These are phyloP conservation scores for Propithecus deckenii DNA, from an alignment of 2,797 vertebrate genomes.

Conservation along the genomic window DNA sequence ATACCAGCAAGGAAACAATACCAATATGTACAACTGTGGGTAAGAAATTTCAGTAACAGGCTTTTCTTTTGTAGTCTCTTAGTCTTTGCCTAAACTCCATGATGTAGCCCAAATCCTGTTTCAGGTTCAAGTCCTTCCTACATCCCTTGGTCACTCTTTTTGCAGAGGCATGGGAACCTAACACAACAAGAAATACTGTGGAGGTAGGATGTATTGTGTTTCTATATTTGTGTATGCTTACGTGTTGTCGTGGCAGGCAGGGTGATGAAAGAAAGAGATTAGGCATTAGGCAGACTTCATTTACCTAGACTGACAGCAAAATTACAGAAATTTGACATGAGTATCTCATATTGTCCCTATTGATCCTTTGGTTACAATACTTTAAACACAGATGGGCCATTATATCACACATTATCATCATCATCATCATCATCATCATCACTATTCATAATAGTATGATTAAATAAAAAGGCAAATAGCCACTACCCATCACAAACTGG, in stretches of 20 bases:
- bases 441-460: not conserved
- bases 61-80: not conserved
- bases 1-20: not conserved
- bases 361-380: not conserved
- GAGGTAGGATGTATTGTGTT: not conserved
- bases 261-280: not conserved
- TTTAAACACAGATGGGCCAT: not conserved
- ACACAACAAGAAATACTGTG: not conserved
- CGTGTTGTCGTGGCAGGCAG: not conserved
- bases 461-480: not conserved
- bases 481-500: not conserved
- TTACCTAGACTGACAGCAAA: not conserved
- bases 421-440: not conserved
- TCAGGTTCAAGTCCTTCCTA: not conserved
- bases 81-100: not conserved
- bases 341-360: not conserved
- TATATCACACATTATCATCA: not conserved
- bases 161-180: not conserved
- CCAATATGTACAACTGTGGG: not conserved
- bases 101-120: not conserved
- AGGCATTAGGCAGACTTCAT: not conserved
- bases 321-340: not conserved
- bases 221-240: not conserved
- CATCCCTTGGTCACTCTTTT: not conserved
- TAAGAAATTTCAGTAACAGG: not conserved